Evolutionary conservation across 2,888 invertebrate species (phyloP).

Genomic region (Trichopoda pennipes): DNA sequence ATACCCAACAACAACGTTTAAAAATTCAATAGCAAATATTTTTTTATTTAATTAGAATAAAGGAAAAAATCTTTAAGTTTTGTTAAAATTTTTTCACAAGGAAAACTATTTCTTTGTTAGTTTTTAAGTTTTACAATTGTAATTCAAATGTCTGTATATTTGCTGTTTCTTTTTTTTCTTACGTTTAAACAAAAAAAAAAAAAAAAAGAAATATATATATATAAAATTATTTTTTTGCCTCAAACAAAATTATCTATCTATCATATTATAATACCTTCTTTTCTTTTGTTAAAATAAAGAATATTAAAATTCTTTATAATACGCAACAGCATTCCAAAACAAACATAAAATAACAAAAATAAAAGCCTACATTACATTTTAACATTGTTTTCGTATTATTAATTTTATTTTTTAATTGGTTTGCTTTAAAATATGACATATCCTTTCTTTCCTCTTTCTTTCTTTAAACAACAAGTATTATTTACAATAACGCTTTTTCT

Average conservation of each 20-base stretch:
- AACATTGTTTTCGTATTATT: constrained; percentile 31
- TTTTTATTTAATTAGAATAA: constrained; percentile 32
- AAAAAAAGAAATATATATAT: too few relatives aligned
- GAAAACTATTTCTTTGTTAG: constrained; percentile 61
- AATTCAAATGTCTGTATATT: constrained; percentile 57
- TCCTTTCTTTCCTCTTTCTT: background rate
- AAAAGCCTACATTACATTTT: constrained; percentile 53
- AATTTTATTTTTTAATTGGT: constrained; percentile 33
- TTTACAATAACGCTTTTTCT: constrained; percentile 10
- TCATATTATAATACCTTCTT: constrained; percentile 24
- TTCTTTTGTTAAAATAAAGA: constrained; percentile 40
- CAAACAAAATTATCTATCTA: constrained; percentile 34
- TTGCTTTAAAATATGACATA: constrained; percentile 9
- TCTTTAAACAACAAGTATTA: constrained; percentile 43
- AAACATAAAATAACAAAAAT: constrained; percentile 1
- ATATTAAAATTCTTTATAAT: constrained; percentile 56
- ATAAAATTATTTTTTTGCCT: constrained; percentile 57
- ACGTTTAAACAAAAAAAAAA: constrained; percentile 44
- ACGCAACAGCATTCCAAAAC: constrained; percentile 69
- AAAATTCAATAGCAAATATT: constrained; percentile 59
- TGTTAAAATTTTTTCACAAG: constrained; percentile 31
- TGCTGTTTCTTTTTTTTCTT: constrained; percentile 32
- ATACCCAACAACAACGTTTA: constrained; percentile 7
- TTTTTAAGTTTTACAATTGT: constrained; percentile 63
- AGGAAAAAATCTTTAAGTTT: constrained; percentile 35